Base-by-base conservation (phyloP, 2,113 vertebrate genomes). In the Micromys minutus region DNA sequence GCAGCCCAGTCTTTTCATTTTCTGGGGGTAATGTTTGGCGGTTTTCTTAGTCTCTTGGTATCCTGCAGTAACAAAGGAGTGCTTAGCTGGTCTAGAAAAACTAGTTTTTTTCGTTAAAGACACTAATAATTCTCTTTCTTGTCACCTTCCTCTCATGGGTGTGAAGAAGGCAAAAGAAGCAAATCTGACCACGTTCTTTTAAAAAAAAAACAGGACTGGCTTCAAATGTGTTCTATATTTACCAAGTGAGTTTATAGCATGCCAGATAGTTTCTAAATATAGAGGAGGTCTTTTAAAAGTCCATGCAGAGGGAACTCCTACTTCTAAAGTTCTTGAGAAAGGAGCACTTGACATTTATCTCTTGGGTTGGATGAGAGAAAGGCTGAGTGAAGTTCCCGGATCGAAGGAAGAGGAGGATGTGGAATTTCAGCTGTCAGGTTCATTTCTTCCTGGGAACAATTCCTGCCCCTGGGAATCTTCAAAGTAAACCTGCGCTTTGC, bases 181-280 rank as follows among this genome's bases (percentile, higher is more conserved):
- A 26, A 50, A 31, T 55, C 57, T 94, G 75, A 87, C 75, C 29
- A n/a, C 17, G 24, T 85, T 91, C 52, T 94, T 94, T 94, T 55
- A 69, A 67, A 76, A 52, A 67, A 76, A 52, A 94, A 39, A 57
- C 36, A 42, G 50, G 42, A n/a, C 63, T 50, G 34, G 50, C 91
- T 96, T 31, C 80, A 0, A 65, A 85, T 63, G 52, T 63, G 39
- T 91, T 69, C 69, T 93, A 21, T 84, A 29, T 88, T 91, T 95
- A 90, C 55, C 74, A 65, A 52, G 39, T 61, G 77, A 89, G 13
- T 89, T 42, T n/a, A 39, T 36, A 63, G 42, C 34, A 26, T 61
- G 24, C 72, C 79, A 92, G 80, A 74, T 80, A 92, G 72, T 85
- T 89, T 85, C 74, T 74, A 89, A 87, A 63, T 92, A 86, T 74